Conservation (phyloP, 2,888 invertebrate genomes). For the Anorthoa munda region DNA sequence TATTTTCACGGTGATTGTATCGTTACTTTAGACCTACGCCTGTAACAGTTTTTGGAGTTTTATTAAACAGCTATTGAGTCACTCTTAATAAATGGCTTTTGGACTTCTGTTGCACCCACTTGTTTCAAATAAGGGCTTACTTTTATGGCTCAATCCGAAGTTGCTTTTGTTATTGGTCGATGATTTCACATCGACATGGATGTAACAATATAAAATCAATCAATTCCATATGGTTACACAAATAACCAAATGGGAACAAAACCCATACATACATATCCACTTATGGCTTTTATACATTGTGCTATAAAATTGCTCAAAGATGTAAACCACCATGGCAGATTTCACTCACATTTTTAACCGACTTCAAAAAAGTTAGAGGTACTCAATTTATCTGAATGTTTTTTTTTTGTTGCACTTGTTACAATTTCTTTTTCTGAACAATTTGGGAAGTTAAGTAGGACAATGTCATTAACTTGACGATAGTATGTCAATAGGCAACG, state of each 20-base stretch:
- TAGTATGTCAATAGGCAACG: slow-evolving; percentile 58
- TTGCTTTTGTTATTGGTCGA: slow-evolving; percentile 20
- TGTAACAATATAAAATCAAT: slow-evolving; percentile 6
- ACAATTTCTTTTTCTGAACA: slow-evolving; percentile 47
- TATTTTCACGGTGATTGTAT: neutral
- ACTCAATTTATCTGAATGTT: too few species aligned
- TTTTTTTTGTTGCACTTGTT: slow-evolving; percentile 21
- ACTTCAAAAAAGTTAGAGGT: too few species aligned
- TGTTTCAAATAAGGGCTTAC: slow-evolving; percentile 24
- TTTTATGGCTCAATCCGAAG: slow-evolving; percentile 47
- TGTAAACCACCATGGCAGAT: slow-evolving; percentile 18
- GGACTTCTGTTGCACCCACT: slow-evolving; percentile 53
- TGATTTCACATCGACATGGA: slow-evolving; percentile 32
- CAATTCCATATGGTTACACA: neutral
- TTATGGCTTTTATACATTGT: neutral
- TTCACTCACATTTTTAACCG: slow-evolving; percentile 20
- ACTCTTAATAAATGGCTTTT: slow-evolving; percentile 37
- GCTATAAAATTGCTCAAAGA: slow-evolving; percentile 24
- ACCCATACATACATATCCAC: slow-evolving; percentile 5
- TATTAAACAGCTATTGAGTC: slow-evolving; percentile 54
- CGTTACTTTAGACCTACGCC: slow-evolving; percentile 66
- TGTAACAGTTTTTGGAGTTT: slow-evolving; percentile 64
- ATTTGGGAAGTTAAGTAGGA: slow-evolving; percentile 54
- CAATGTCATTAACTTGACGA: slow-evolving; percentile 45
- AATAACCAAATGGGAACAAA: slow-evolving; percentile 4